These are phyloP conservation scores for Abscondita cerata DNA, from an alignment of 2,888 invertebrate species.

Conservation along the genomic window DNA sequence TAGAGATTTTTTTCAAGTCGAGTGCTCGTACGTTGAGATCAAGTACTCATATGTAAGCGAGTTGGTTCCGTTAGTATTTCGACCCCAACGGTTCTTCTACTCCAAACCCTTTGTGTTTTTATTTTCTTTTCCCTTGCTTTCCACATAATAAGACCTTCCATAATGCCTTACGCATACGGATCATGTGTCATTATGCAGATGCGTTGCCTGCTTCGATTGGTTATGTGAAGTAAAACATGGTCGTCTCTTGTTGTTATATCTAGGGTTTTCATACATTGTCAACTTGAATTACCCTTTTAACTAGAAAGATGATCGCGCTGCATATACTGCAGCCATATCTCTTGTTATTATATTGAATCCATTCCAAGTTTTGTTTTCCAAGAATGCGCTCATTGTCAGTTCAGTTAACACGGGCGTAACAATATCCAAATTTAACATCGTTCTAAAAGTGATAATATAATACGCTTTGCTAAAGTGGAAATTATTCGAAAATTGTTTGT, in stretches of 20 bases:
- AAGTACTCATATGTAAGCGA: constrained; percentile 41
- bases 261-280: constrained; percentile 30
- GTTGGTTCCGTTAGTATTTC: constrained; percentile 26
- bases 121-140: constrained; percentile 11
- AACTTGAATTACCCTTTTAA: constrained; percentile 22
- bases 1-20: constrained; percentile 47
- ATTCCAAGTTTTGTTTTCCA: not conserved
- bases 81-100: constrained; percentile 15
- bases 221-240: constrained; percentile 37
- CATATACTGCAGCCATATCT: constrained; percentile 18
- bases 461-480: too few relatives aligned
- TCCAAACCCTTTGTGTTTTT: constrained; percentile 18
- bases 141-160: constrained; percentile 21
- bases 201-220: constrained; percentile 38
- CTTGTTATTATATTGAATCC: constrained; percentile 15
- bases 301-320: constrained; percentile 12
- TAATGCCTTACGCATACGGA: constrained; percentile 36
- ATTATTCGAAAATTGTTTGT: too few relatives aligned
- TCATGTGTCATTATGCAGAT: constrained; percentile 43
- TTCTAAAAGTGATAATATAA: too few relatives aligned
- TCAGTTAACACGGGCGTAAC: too few relatives aligned
- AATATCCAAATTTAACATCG: too few relatives aligned
- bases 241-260: constrained; percentile 26
- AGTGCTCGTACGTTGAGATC: constrained; percentile 46
- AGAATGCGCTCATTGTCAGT: too few relatives aligned